phyloP scores from a whole-genome alignment of 2,888 invertebrate species.

The Synanthedon tipuliformis region DNA sequence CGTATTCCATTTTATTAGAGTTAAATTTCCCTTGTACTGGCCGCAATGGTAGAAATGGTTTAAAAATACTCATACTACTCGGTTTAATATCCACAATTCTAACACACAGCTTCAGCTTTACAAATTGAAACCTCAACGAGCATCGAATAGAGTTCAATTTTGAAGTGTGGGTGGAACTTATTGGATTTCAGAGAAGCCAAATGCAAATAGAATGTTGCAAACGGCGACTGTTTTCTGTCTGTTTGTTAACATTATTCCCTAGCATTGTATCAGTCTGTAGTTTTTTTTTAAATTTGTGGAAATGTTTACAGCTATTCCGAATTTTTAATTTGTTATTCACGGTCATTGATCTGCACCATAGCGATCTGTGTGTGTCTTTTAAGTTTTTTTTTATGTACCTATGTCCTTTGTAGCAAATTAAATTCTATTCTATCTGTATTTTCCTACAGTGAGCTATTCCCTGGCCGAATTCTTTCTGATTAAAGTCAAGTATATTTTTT shows the following conservation, averaged over 20 bases:
- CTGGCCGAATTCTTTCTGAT: no score
- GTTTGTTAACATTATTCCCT: slow-evolving; percentile 1
- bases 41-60: slow-evolving; percentile 6
- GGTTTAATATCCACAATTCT: slow-evolving; percentile 9
- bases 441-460: no score
- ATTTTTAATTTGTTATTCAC: no score
- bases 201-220: slow-evolving; percentile 12
- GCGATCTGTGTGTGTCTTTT: no score
- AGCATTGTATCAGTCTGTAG: background rate
- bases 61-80: slow-evolving; percentile 15
- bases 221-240: background rate
- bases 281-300: background rate
- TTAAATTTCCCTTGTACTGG: slow-evolving; percentile 7
- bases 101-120: slow-evolving; percentile 6
- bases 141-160: slow-evolving; percentile 7
- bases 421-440: no score
- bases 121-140: slow-evolving; percentile 12
- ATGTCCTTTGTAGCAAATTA: no score
- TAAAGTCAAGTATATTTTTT: no score
- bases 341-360: no score
- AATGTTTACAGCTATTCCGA: background rate
- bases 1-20: slow-evolving; percentile 5
- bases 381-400: no score
- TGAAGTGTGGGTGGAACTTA: slow-evolving; percentile 11
- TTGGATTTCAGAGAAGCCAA: slow-evolving; percentile 17